phyloP scores from a whole-genome alignment of 2,888 invertebrate genomes.

The Lypha dubia region DNA sequence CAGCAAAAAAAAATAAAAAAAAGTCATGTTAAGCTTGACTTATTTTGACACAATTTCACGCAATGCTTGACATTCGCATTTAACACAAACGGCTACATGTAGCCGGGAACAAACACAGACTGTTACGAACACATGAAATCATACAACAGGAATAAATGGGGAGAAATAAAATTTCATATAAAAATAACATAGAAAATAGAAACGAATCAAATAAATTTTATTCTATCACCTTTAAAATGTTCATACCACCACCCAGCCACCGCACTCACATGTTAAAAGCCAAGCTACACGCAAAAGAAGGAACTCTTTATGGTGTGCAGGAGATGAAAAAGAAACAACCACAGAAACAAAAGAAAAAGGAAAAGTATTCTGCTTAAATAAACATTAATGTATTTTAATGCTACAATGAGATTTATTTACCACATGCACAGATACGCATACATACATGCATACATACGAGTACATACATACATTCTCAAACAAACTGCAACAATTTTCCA shows the following conservation, averaged over 20 bases:
- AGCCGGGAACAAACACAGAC: not conserved
- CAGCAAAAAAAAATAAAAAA: conserved; percentile 37
- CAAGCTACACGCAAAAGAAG: conserved; percentile 8
- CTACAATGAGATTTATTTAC: conserved; percentile 66
- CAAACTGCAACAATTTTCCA: not conserved
- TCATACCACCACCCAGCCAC: not conserved
- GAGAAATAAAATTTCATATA: not conserved
- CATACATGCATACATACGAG: not conserved
- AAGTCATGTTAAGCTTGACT: conserved; percentile 71
- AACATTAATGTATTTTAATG: conserved; percentile 64
- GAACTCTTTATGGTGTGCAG: conserved; percentile 37
- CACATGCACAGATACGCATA: conserved; percentile 41
- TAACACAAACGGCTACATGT: conserved; percentile 37
- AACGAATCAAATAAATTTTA: conserved; percentile 28
- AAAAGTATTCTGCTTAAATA: conserved; percentile 59
- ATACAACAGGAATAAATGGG: conserved; percentile 12
- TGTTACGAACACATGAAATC: not conserved
- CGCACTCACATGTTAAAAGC: no score
- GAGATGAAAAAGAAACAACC: conserved; percentile 10
- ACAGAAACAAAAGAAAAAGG: conserved; percentile 27
- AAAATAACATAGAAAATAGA: conserved; percentile 16
- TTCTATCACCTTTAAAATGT: conserved; percentile 6
- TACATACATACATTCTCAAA: not conserved
- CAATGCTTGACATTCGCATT: conserved; percentile 67
- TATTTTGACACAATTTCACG: conserved; percentile 72